phyloP scores from a whole-genome alignment of 2,888 invertebrate species.

The Bimastos eiseni region DNA sequence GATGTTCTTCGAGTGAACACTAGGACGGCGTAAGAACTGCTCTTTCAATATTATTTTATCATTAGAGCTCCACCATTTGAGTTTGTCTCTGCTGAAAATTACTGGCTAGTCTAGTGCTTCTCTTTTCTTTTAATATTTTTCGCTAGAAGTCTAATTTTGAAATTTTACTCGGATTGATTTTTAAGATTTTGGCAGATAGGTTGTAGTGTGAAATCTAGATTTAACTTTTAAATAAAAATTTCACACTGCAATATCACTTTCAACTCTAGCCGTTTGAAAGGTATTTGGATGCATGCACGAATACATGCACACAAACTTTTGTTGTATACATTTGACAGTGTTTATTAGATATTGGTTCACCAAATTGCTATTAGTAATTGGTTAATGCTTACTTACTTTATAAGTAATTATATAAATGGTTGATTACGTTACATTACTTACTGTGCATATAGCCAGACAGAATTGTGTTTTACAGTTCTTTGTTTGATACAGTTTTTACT shows the following conservation, averaged over 20 bases:
- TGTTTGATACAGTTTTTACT: not conserved
- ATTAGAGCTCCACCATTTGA: not conserved
- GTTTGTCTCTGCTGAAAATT: not conserved
- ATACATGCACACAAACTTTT: too few relatives aligned
- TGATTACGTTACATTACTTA: too few relatives aligned
- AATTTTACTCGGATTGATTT: not conserved
- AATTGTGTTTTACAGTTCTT: not conserved
- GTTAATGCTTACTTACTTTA: too few relatives aligned
- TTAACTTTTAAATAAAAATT: not conserved
- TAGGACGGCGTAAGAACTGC: not conserved
- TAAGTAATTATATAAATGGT: too few relatives aligned
- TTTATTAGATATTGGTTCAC: too few relatives aligned
- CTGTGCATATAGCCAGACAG: not conserved
- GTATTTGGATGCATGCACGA: too few relatives aligned
- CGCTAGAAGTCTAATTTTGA: not conserved
- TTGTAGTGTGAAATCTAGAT: not conserved
- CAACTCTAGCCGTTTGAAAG: not conserved
- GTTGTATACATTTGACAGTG: too few relatives aligned
- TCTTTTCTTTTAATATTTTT: not conserved
- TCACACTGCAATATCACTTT: not conserved
- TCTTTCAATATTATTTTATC: not conserved
- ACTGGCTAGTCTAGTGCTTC: not conserved
- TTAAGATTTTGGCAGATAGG: not conserved
- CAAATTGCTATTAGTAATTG: too few relatives aligned
- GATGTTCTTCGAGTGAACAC: slow-evolving; percentile 2